A percentile compares a stretch with the other conserved stretches of the same genome.
These are phyloP conservation scores for Drosophila lacertosa DNA, from an alignment of 1,140 invertebrate genomes.

Conservation along the genomic window DNA sequence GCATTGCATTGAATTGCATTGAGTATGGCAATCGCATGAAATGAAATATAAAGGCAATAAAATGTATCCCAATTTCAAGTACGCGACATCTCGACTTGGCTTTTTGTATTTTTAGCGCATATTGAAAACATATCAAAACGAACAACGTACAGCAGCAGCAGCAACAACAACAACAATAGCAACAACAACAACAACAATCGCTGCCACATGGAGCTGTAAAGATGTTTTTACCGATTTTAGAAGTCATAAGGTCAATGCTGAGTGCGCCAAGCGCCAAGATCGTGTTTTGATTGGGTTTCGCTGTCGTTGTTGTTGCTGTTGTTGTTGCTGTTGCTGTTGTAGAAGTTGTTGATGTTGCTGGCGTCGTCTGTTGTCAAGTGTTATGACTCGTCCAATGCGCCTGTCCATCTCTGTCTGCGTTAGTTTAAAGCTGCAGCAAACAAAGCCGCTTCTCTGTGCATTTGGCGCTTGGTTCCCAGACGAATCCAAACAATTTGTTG, in stretches of 20 bases:
- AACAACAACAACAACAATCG: slow-evolving; percentile 41
- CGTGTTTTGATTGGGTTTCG: slow-evolving; percentile 76
- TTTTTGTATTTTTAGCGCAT: slow-evolving; percentile 76
- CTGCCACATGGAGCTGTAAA: slow-evolving; percentile 78
- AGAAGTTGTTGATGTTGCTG: slow-evolving; percentile 39
- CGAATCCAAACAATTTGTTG: slow-evolving; percentile 46
- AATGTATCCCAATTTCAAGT: slow-evolving; percentile 80
- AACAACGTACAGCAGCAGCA: slow-evolving; percentile 34
- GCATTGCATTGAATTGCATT: slow-evolving; percentile 42
- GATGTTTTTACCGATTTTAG: slow-evolving; percentile 83
- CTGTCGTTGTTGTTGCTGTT: slow-evolving; percentile 32
- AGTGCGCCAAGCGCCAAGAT: slow-evolving; percentile 70
- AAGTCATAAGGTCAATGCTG: slow-evolving; percentile 82
- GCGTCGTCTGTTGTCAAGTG: slow-evolving; percentile 72
- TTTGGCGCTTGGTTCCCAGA: slow-evolving; percentile 54
- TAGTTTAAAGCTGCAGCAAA: slow-evolving; percentile 56
- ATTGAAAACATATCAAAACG: slow-evolving; percentile 59
- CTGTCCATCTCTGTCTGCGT: slow-evolving; percentile 36
- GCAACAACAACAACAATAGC: slow-evolving; percentile 26
- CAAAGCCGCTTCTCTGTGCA: slow-evolving; percentile 59
- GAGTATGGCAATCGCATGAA: slow-evolving; percentile 41
- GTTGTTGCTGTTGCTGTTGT: slow-evolving; percentile 42
- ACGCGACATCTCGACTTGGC: slow-evolving; percentile 56
- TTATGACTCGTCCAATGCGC: slow-evolving; percentile 69
- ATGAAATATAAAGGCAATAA: slow-evolving; percentile 61